Base-by-base conservation (phyloP, 2,888 invertebrate genomes). In the Crematogaster levior region DNA sequence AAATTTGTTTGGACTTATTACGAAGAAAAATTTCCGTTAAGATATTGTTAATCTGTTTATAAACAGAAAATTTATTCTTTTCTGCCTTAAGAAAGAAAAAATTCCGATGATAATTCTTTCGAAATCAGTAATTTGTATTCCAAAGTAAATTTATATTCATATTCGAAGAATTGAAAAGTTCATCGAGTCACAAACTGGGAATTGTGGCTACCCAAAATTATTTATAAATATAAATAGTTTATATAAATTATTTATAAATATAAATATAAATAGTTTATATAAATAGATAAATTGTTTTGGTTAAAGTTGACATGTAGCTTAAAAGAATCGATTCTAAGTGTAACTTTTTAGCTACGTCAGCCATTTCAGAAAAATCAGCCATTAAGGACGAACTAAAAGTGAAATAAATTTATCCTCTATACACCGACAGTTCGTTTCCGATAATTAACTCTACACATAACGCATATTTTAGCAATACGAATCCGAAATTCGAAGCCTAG, bases 81-180 rank as follows among this genome's bases (percentile, higher is more conserved):
- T n/a, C n/a, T 34, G 58, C 7, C 3, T 30, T 34, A 34, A 9
- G 12, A 53, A 30, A 18, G 3, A n/a, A 60, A 34, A 60, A n/a
- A 37, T 61, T 37, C 12, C 34, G 12, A 21, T 37, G 37, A n/a
- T 60, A 60, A 60, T 60, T 60, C 9, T 3, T 21, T 0, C 21
- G n/a, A 60, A 60, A 60, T 37, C 6, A 37, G 37, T 61, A 9
- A 61, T 61, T 61, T 21, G 12, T 60, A 60, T 60, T 61, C 61
- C 1, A 61, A 60, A 61, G 12, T 61, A 37, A 5, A 21, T 61
- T 60, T 34, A 61, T 61, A 21, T 37, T 37, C 21, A 5, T 4
- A 60, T 18, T 10, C n/a, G 12, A 21, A 37, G 21, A 61, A 61
- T 61, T 37, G 12, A 34, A 61, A 61, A 61, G 37, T 61, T 61